phyloP scores from a whole-genome alignment of 1,140 invertebrate genomes.

The Penaeus indicus region DNA sequence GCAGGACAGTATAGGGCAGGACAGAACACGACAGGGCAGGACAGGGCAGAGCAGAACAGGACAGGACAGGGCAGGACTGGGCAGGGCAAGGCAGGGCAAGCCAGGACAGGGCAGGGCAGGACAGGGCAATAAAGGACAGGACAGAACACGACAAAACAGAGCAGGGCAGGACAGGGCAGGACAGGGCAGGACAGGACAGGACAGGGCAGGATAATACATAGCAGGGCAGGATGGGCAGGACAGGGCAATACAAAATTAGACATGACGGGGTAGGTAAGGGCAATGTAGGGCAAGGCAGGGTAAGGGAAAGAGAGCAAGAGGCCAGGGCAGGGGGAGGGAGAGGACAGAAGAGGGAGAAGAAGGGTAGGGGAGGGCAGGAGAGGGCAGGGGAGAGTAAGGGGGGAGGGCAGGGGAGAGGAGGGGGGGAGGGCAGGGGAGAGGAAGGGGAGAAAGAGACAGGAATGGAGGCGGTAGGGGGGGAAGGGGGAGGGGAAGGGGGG shows the following conservation, averaged over 20 bases:
- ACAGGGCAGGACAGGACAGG: not conserved
- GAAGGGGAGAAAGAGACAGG: no score
- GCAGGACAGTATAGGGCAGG: not conserved
- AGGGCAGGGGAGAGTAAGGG: no score
- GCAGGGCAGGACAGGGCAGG: not conserved
- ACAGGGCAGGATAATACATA: not conserved
- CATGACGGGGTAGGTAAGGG: not conserved
- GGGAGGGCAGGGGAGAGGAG: no score
- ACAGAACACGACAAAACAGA: not conserved
- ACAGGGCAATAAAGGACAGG: not conserved
- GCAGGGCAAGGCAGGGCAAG: constrained; percentile 10
- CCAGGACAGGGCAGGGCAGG: not conserved
- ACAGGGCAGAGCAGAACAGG: not conserved
- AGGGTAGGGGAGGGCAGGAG: no score
- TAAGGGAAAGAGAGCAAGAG: no score
- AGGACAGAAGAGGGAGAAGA: no score
- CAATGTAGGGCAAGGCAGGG: not conserved
- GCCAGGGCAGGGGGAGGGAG: no score
- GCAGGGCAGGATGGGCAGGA: not conserved
- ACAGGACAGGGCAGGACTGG: not conserved
- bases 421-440: no score
- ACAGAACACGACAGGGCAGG: not conserved
- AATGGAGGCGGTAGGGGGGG: no score
- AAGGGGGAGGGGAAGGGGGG: no score
- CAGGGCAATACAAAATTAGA: not conserved